Base-by-base conservation (phyloP, 1,140 invertebrate species). In the Caenorhabditis tropicalis region DNA sequence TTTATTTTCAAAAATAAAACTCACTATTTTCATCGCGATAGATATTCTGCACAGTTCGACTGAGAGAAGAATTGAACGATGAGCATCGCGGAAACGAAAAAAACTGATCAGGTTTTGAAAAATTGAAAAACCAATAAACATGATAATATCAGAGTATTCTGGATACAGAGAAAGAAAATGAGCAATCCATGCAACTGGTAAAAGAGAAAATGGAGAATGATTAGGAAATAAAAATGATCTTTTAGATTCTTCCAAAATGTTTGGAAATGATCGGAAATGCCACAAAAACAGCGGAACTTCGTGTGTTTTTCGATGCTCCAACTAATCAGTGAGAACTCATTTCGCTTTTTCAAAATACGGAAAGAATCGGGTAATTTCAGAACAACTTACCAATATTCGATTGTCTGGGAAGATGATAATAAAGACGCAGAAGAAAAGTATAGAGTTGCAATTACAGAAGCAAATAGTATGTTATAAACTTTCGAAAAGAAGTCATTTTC, bases 161-260 rank as follows among this genome's bases (percentile, higher is more conserved):
- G 39, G 39, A 43, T 6, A 12, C 39, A 43, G 39, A 5, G 12
- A 43, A 43, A 6, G 5, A 43, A 12, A 43, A 43, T 6, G 5
- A 43, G 12, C 39, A 43, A 12, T 6, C 5, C 39, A 43, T 43
- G 5, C 39, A 43, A 12, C 39, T 43, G 39, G 39, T 43, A n/a
- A n/a, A n/a, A n/a, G n/a, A n/a, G n/a, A n/a, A n/a, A n/a, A n/a
- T n/a, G n/a, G n/a, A n/a, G 39, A 43, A 43, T 43, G 5, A 43
- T 43, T 43, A 43, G 39, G 39, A 43, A 43, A 43, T 43, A 12
- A 43, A 43, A 19, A 33, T 65, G 10, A 1, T 74, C 43, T 10
- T 74, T 16, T 43, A 74, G 65, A 33, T 74, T 19, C 36, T 74
- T 31, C 65, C 65, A 74, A 74, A 74, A 43, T 74, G 65, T 27